Base-by-base conservation (phyloP, 2,113 vertebrate genomes). In the Lepisosteus oculatus region DNA sequence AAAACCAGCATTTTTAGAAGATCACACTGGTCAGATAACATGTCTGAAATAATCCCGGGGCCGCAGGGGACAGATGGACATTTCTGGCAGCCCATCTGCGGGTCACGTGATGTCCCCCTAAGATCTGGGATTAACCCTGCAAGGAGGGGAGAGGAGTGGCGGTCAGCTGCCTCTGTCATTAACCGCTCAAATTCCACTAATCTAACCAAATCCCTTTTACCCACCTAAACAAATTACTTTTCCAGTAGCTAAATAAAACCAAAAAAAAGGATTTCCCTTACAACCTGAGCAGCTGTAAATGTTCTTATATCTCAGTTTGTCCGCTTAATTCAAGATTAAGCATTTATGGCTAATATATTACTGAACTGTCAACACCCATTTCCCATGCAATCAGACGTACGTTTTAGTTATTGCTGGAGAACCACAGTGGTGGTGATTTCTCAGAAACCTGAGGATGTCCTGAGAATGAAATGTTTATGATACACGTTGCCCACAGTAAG, bases 151-250 rank as follows among this genome's bases (percentile, higher is more conserved):
- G 62, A 3, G 69, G 70, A 87, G 79, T 77, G 77, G 83, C 77
- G 61, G 81, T 90, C 85, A 87, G 87, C 87, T 85, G 86, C 80
- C 80, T 77, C 79, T 83, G 87, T 87, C 85, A 86, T 89, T 88
- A 89, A 88, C 87, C 84, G 80, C 84, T 87, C 83, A 85, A 77
- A 88, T 85, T 85, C 85, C 84, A 79, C 83, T 88, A 91, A 90
- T 90, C 86, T 87, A 80, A 75, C 73, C 71, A 83, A 91, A 92
- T 89, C 85, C 78, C 54, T 76, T 85, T 84, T 79, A 88, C 65
- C 61, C 80, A 83, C 73, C 74, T 80, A 80, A 89, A 85, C 82
- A 85, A 87, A 83, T 81, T 75, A 85, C 77, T 76, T 77, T 83
- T 81, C 42, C 77, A 81, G 77, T 67, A 66, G 43, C 68, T 82